Base-by-base conservation (phyloP, 2,797 vertebrate species). In the Taenioides sp. region DNA sequence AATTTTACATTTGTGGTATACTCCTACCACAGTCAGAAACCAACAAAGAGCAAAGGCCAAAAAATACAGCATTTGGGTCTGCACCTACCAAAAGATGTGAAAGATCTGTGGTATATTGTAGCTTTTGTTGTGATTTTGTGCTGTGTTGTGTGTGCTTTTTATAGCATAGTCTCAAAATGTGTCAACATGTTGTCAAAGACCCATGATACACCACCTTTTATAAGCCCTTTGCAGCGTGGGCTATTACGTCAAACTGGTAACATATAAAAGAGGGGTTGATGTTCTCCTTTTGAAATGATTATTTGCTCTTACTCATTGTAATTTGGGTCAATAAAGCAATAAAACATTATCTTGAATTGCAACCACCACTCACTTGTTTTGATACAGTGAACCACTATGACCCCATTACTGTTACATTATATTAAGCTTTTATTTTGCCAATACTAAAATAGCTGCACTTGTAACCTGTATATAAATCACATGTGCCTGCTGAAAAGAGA, bases 401-500 rank as follows among this genome's bases (percentile, higher is more conserved):
- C 60, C 23, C 28, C 37, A 22, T 66, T 54, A 49, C 7, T 31
- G 28, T 27, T 65, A 64, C 49, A 65, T 54, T 76, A 23, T n/a
- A 27, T 65, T 66, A 65, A 67, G 37, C 58, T 43, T 64, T 34
- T 74, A 20, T 55, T 71, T 70, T 64, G 67, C 47, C 11, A 27
- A 60, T 57, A 40, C 23, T 40, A 59, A 59, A 49, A 47, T 71
- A 69, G 65, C 28, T 70, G 59, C 31, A 65, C 65, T 69, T 77
- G 70, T 27, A 71, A 85, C 62, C 62, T 86, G 73, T 59, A 77
- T 76, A 82, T 57, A 82, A 89, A 86, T 81, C 85, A 90, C 73
- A 61, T 77, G 61, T 69, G 74, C 84, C 80, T 91, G 78, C 87
- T 72, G 80, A 67, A 79, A 89, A 80, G 88, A 81, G 71, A 84